Conservation (phyloP, 2,888 invertebrate species). For the Hedychridium roseum region DNA sequence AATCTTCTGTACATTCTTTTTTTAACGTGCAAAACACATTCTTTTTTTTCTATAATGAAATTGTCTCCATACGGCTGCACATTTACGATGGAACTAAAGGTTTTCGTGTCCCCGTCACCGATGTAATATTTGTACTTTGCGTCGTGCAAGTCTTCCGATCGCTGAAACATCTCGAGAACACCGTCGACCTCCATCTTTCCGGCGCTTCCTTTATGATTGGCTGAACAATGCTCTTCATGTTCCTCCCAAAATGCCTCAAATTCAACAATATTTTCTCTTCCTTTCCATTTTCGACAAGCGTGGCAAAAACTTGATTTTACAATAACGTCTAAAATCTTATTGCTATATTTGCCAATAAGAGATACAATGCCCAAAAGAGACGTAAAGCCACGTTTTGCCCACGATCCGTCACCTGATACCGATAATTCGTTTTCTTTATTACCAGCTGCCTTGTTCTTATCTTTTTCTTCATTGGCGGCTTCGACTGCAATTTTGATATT, state of each 20-base stretch:
- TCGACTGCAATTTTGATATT: slow-evolving; percentile 18
- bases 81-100: slow-evolving; percentile 21
- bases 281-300: slow-evolving; percentile 19
- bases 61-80: slow-evolving; percentile 16
- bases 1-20: slow-evolving; percentile 16
- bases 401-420: slow-evolving; percentile 27
- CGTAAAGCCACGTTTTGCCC: slow-evolving; percentile 28
- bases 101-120: slow-evolving; percentile 32
- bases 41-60: slow-evolving; percentile 12
- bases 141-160: slow-evolving; percentile 18
- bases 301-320: slow-evolving; percentile 24
- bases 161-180: slow-evolving; percentile 24
- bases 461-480: slow-evolving; percentile 22
- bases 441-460: no score
- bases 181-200: no score
- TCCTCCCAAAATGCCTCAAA: slow-evolving; percentile 16
- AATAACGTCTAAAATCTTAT: slow-evolving; percentile 23
- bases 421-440: slow-evolving; percentile 16
- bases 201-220: slow-evolving; percentile 27
- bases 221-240: slow-evolving; percentile 17
- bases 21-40: no score
- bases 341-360: slow-evolving; percentile 21
- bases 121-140: slow-evolving; percentile 27
- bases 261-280: slow-evolving; percentile 14
- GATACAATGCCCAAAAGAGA: slow-evolving; percentile 30